Conservation (phyloP, 2,113 vertebrate species). For the Pelusios castaneus region DNA sequence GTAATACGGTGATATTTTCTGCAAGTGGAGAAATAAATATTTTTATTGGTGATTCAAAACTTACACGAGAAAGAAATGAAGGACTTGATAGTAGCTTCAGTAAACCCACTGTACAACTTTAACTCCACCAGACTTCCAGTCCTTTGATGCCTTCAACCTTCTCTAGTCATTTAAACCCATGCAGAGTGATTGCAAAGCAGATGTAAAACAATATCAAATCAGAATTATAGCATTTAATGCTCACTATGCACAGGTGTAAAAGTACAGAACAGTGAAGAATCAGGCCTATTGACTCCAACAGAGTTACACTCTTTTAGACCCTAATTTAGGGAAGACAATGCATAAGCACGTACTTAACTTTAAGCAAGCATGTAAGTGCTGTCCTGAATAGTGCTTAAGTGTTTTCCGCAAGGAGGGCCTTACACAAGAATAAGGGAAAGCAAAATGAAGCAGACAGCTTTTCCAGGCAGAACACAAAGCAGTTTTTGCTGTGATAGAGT, state of each 20-base stretch:
- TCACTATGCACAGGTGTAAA: neutral
- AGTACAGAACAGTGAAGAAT: neutral
- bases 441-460: no score
- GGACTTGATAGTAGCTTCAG: no score
- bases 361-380: neutral
- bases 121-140: no score
- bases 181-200: neutral
- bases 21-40: neutral
- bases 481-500: neutral
- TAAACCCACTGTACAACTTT: no score
- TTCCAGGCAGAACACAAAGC: neutral
- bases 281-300: neutral
- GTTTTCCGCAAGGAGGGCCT: neutral
- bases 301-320: neutral
- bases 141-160: neutral
- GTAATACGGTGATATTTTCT: neutral
- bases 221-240: neutral
- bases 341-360: accelerated
- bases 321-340: accelerated
- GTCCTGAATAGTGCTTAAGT: neutral
- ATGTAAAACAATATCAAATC: neutral
- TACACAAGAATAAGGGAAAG: neutral
- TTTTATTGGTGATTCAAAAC: neutral
- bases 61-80: neutral
- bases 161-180: neutral